phyloP scores from a whole-genome alignment of 2,797 vertebrate genomes.

The Enteromius paludinosus region DNA sequence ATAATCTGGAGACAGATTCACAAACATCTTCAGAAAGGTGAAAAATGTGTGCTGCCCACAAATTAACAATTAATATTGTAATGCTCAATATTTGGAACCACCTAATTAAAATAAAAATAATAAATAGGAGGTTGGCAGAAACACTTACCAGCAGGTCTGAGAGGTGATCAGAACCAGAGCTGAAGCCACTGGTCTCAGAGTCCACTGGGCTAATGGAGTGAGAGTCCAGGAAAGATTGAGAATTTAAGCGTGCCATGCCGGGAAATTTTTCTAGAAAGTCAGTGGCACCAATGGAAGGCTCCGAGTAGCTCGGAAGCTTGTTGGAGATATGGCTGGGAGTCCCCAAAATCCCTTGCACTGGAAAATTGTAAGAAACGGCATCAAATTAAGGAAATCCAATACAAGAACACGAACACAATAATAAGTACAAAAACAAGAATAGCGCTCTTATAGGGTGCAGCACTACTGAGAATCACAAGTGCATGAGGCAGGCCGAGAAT shows the following conservation, averaged over 20 bases:
- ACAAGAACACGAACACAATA: no score
- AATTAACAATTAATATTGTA: no score
- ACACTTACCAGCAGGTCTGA: constrained; percentile 88
- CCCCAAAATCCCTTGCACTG: constrained; percentile 83
- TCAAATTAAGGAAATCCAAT: no score
- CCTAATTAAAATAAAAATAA: no score
- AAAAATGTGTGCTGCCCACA: no score
- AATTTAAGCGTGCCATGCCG: constrained; percentile 83
- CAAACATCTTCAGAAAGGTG: no score
- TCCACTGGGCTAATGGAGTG: constrained; percentile 97
- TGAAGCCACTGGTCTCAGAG: constrained; percentile 97
- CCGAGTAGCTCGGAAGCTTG: constrained; percentile 85
- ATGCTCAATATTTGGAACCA: no score
- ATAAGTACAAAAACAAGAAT: neutral
- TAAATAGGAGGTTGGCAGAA: no score
- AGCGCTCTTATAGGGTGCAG: neutral
- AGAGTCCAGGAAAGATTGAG: constrained; percentile 89
- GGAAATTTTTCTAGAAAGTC: constrained; percentile 93
- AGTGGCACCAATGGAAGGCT: constrained; percentile 81
- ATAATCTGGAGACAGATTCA: no score
- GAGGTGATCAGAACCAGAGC: constrained; percentile 96
- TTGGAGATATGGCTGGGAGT: constrained; percentile 85
- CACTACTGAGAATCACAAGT: constrained; percentile 19
- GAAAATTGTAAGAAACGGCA: no score
- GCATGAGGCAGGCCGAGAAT: constrained; percentile 59